Evolutionary conservation across 2,888 invertebrate species (phyloP), one percentile per base, ranked within the genome.

Genomic region (Agonopterix alstromeriana): DNA sequence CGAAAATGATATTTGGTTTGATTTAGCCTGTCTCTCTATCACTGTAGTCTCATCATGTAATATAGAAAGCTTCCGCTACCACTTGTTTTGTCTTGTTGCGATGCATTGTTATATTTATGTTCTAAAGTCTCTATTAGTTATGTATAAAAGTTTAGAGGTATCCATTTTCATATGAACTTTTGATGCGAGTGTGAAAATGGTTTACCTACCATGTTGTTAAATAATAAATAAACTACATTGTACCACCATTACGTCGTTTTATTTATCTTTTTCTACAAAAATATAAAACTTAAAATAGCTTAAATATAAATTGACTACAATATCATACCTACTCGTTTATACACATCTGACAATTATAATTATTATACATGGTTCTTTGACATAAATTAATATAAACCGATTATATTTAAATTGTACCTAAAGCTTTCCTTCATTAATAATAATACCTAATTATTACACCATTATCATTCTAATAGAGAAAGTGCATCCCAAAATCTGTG

Each of bases 161-260:
- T 76, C 82, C 85, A 84, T 87, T 89, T 86, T 87, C 88, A 84
- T 80, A 70, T 72, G 66, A 72, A 72, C 77, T 64, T 57, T 53
- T 53, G 10, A 55, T 69, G 80, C 73, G 73, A 68, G 65, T 81
- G 79, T 88, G 86, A 79, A 86, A 87, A 83, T 87, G 88, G 83
- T 80, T 67, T 74, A 80, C 78, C 89, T 82, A 85, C 83, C 89
- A 89, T 86, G 90, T 91, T 90, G 91, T 91, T 91, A 90, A 89
- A 88, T 90, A 88, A 88, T 89, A 86, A 87, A 89, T 90, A 90
- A 91, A 91, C 90, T 91, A 91, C 91, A 91, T 91, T 91, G 91
- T 91, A 91, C 91, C 91, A 91, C 91, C 90, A 83, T 65, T 54
- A 59, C 60, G 69, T 78, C 75, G 77, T 85, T 81, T 79, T 78